Base-by-base conservation (phyloP, 2,113 vertebrate species). In the Empidonax traillii region DNA sequence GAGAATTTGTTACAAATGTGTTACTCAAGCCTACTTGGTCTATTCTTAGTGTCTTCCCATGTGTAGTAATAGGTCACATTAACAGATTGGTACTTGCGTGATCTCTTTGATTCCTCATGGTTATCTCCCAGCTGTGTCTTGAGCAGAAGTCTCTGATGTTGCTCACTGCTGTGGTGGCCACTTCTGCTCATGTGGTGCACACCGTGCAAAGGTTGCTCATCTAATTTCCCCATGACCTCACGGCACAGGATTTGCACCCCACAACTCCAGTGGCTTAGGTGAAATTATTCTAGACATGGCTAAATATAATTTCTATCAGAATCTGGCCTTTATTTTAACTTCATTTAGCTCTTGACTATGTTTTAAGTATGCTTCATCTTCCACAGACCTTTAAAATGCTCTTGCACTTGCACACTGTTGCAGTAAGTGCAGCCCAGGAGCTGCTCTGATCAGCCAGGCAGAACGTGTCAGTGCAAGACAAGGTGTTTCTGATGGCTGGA, bases 281-380 rank as follows among this genome's bases (percentile, higher is more conserved):
- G n/a, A 88, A 90, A 87, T 86, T 86, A 90, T 39, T 77, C 75
- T 46, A 77, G 75, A 43, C 27, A 59, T 67, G 83, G 55, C 61
- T 83, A 52, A 86, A 84, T 18, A 58, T 63, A 46, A 85, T 77
- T 93, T 80, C 47, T 30, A 53, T 67, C 59, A 71, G 55, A 88
- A 90, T 86, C 63, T 90, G 85, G 59, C 73, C 67, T 80, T 67
- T 81, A 43, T 85, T 95, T 85, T 77, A 74, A 53, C 76, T 58
- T 5, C 68, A 53, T 95, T 93, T 92, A 71, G 47, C 55, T 63
- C 31, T 66, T 83, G 67, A 82, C 75, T 93, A 6, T 62, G 14
- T 69, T 80, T 89, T 69, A 87, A 33, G 46, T 75, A 30, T 65
- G 41, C 72, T 94, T 85, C 30, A 47, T 84, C 90, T 93, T 78